Conservation (phyloP, 1,140 invertebrate species). For the Samia ricini region DNA sequence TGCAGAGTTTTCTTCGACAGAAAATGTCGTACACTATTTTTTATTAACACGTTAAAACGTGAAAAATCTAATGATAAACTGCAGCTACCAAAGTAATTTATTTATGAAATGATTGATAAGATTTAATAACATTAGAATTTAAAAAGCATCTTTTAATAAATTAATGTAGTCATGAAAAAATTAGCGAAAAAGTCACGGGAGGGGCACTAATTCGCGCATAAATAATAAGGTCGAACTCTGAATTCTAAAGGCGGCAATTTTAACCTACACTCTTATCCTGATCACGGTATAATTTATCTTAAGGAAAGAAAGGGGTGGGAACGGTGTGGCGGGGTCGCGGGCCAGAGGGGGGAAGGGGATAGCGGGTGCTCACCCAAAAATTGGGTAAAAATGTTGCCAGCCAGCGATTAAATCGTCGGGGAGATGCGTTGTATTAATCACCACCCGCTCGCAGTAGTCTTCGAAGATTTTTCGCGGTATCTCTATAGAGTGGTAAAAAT, state of each 20-base stretch:
- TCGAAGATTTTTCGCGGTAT: constrained; percentile 12
- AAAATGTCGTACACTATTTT: no score
- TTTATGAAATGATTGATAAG: no score
- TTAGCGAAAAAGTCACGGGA: constrained; percentile 20
- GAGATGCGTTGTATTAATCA: constrained; percentile 77
- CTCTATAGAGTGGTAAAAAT: constrained; percentile 2
- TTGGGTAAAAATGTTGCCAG: constrained; percentile 77
- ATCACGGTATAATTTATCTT: constrained; percentile 77
- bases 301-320: constrained; percentile 75
- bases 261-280: constrained; percentile 75
- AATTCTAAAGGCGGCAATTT: constrained; percentile 76
- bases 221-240: constrained; percentile 67
- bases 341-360: constrained; percentile 24
- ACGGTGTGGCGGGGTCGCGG: constrained; percentile 24
- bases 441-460: constrained; percentile 46
- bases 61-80: no score
- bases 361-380: constrained; percentile 58
- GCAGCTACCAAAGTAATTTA: no score
- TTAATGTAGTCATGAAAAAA: constrained; percentile 9
- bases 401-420: constrained; percentile 74
- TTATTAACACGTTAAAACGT: no score
- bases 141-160: constrained; percentile 11
- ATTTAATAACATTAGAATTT: no score
- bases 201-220: constrained; percentile 39
- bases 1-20: no score